Base-by-base conservation (phyloP, 2,113 vertebrate species). In the Suncus etruscus region DNA sequence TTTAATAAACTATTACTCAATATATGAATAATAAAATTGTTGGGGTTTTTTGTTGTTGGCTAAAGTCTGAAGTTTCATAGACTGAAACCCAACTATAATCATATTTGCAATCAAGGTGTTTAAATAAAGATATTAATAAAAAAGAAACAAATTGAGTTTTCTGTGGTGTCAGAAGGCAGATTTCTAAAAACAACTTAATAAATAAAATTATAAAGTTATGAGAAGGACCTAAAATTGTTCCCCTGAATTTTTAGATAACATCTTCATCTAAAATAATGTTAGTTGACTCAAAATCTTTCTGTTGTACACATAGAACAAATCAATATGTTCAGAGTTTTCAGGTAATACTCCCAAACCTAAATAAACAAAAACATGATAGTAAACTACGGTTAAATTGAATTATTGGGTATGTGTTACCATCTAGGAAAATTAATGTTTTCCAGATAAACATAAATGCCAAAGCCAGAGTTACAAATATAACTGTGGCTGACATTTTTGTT, bases 401-500 rank as follows among this genome's bases (percentile, higher is more conserved):
- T 93, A 90, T 95, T 91, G 47, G 83, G 96, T 97, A 95, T 73
- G 66, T 94, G 95, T 96, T 15, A 65, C n/a, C 54, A 39, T 78
- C 91, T 77, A 73, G 89, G 92, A 96, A 97, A 97, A 95, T n/a
- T 63, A 95, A 68, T 80, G 65, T 91, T 94, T 95, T 94, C 92
- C 92, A 95, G 79, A 94, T 94, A 93, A 95, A 87, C 82, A 82
- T 90, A 80, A 95, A 94, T 90, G 92, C 96, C 94, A 94, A 93
- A 51, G 83, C 92, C 90, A 84, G 91, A 95, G 94, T 87, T 82
- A 75, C 58, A 93, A 97, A 87, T 77, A 70, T 94, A 95, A 96
- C 97, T 96, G 96, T 39, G 92, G 89, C 90, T 96, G 96, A 94
- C 95, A 95, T 94, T 97, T 98, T 96, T 96, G 84, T 95, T 95